Evolutionary conservation across 2,888 invertebrate species (phyloP), one percentile per base, ranked within the genome.

Genomic region (Drosophila acutilabella): DNA sequence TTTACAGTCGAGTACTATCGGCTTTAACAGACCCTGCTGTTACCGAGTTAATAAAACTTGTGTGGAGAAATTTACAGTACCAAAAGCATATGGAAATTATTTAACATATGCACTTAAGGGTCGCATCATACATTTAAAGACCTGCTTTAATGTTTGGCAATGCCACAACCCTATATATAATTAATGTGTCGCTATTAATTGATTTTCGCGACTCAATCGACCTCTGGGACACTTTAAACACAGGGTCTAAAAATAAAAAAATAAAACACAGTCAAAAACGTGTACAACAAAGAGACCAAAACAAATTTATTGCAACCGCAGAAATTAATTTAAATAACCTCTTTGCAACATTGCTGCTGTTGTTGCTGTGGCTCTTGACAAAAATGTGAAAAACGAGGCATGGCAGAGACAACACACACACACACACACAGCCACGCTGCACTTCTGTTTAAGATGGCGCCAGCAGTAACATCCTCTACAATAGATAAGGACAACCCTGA

Each of bases 321-420:
- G 79, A 81, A 81, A 81, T 81, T 81, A 81, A 81, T 84, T 81
- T 84, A 81, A 81, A 84, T 73, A 84, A 81, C 85, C 81, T 81
- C 69, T 78, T 84, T 71, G 79, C 57, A 72, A 51, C 33, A 51
- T 56, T 53, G 56, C 38, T 50, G 45, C 33, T 60, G 47, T 33
- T 52, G 42, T 50, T 50, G 57, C 54, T 41, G 56, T 53, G 53
- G 48, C 64, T 53, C 62, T 81, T 73, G 78, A 78, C 78, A 81
- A 81, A 81, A 73, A 70, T 78, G 81, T 67, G 57, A 71, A 76
- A 71, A 67, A 61, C 64, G 72, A 71, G 64, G 45, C n/a, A 41
- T 42, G 42, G 42, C 62, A 52, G 52, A 59, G 26, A 11, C 59
- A 64, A 60, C n/a, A 47, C 18, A 47, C 53, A 41, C 45, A 30